Percentiles rank a stretch among this genome's conserved stretches.
These are phyloP conservation scores for Mus pahari DNA, from an alignment of 2,113 vertebrate genomes.

Conservation along the genomic window DNA sequence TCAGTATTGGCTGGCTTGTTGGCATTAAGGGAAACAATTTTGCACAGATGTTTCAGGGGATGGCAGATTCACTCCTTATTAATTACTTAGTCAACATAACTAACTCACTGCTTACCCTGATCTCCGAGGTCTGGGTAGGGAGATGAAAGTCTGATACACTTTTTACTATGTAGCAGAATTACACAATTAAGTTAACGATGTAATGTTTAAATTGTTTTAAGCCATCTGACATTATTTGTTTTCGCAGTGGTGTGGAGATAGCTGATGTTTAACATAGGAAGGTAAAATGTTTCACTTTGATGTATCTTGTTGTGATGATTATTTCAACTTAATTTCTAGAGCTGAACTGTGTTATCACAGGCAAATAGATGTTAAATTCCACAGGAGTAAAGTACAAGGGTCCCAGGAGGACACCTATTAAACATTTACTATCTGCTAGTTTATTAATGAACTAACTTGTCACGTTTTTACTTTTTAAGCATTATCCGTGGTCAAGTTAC, in stretches of 20 bases:
- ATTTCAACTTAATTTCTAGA: slow-evolving; percentile 4
- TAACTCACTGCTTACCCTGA: not conserved
- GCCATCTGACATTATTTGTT: not conserved
- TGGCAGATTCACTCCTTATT: slow-evolving; percentile 21
- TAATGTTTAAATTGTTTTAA: not conserved
- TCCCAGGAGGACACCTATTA: not conserved
- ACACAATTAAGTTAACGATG: not conserved
- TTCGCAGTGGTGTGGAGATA: not conserved
- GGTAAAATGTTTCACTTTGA: not conserved
- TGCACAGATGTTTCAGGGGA: slow-evolving; percentile 56
- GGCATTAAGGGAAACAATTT: not conserved
- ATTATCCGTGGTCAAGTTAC: not conserved
- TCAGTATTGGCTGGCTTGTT: not conserved
- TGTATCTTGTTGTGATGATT: not conserved
- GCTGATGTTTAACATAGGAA: not conserved
- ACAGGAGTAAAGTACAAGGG: not conserved
- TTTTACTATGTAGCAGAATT: not conserved
- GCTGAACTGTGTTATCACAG: not conserved
- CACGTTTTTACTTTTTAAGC: not conserved
- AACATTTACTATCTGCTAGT: not conserved
- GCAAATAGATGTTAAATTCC: not conserved
- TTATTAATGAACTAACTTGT: not conserved
- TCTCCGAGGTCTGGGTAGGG: slow-evolving; percentile 10
- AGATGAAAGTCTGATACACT: not conserved
- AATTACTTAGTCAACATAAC: slow-evolving; percentile 57